phyloP scores from a whole-genome alignment of 1,140 invertebrate species.

The Anastrepha ludens region DNA sequence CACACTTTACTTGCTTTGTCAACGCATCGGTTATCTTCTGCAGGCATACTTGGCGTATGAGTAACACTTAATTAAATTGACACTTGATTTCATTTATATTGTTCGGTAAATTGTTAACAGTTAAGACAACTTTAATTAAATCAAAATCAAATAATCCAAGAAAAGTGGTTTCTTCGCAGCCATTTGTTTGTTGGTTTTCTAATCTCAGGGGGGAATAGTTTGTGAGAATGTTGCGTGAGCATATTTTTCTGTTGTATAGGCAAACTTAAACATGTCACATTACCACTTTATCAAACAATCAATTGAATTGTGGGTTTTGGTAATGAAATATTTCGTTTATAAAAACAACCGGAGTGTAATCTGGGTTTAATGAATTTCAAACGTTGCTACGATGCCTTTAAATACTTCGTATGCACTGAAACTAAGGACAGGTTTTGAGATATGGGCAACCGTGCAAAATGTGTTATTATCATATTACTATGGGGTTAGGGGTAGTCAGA shows the following conservation, averaged over 20 bases:
- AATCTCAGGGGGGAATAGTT: neutral
- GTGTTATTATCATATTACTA: too few species aligned
- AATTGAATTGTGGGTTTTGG: neutral
- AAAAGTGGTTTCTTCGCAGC: neutral
- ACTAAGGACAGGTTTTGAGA: too few species aligned
- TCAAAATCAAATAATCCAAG: conserved; percentile 29
- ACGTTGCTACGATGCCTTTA: too few species aligned
- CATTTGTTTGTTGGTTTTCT: neutral
- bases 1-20: neutral
- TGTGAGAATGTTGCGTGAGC: neutral
- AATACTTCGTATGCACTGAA: too few species aligned
- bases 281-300: neutral
- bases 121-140: conserved; percentile 52
- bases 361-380: too few species aligned
- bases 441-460: too few species aligned
- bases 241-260: neutral
- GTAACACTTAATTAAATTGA: conserved; percentile 45
- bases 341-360: too few species aligned
- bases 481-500: too few species aligned
- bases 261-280: neutral
- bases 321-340: neutral
- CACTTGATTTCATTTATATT: conserved; percentile 52
- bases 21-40: neutral
- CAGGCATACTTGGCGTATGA: neutral
- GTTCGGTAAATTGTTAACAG: conserved; percentile 43